phyloP scores from a whole-genome alignment of 2,797 vertebrate species.

The Astyanax mexicanus region DNA sequence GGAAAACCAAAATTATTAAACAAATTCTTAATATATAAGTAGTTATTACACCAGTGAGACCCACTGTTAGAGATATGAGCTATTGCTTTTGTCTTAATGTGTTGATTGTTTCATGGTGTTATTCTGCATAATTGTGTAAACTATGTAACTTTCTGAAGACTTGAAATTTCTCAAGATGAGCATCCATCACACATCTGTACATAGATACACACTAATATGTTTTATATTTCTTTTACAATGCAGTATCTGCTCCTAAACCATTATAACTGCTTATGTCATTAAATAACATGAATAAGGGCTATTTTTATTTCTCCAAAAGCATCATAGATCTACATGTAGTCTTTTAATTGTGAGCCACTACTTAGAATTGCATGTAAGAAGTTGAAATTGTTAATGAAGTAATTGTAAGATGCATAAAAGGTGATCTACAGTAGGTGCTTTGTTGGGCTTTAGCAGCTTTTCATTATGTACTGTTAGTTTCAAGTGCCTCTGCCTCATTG shows the following conservation, averaged over 20 bases:
- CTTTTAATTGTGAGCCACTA: background rate
- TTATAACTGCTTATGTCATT: background rate
- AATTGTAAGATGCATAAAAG: background rate
- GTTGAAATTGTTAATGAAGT: background rate
- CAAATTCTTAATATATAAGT: slow-evolving; percentile 37
- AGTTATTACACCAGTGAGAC: slow-evolving; percentile 5
- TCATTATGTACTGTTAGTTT: slow-evolving; percentile 41
- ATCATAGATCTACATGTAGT: slow-evolving; percentile 1
- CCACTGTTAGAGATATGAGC: background rate
- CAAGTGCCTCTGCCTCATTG: slow-evolving; percentile 48
- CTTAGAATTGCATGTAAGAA: background rate
- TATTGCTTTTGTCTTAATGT: slow-evolving; percentile 3
- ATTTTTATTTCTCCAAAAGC: background rate
- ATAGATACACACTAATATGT: slow-evolving; percentile 51
- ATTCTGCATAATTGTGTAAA: slow-evolving; percentile 56
- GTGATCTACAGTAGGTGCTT: background rate
- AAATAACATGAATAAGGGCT: background rate
- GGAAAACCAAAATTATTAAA: slow-evolving; percentile 28
- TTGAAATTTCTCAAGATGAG: slow-evolving; percentile 61
- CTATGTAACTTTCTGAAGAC: slow-evolving; percentile 59
- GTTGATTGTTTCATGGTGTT: slow-evolving; percentile 66
- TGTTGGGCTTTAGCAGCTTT: slow-evolving; percentile 20
- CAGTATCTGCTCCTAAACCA: slow-evolving; percentile 25
- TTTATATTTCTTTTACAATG: slow-evolving; percentile 37
- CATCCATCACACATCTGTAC: slow-evolving; percentile 66